These are phyloP conservation scores for Penaeus vannamei DNA, from an alignment of 1,140 invertebrate species.

Conservation along the genomic window DNA sequence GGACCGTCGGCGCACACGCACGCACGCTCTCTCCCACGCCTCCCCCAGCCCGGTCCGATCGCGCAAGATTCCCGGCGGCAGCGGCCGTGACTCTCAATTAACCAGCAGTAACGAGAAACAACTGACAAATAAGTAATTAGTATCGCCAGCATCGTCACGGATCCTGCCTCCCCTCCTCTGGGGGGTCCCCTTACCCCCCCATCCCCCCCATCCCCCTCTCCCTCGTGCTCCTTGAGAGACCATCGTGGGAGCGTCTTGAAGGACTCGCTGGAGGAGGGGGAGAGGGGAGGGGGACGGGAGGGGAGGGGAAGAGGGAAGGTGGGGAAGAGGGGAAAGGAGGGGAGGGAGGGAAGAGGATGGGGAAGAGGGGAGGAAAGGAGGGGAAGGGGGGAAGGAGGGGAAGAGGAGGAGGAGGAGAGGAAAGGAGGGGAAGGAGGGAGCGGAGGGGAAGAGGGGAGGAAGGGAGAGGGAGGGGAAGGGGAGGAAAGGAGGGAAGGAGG, in stretches of 20 bases:
- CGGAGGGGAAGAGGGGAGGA: no score
- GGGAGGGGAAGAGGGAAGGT: not conserved
- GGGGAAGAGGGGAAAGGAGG: not conserved
- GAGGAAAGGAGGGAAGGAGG: no score
- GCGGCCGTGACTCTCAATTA: not conserved
- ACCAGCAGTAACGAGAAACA: slow-evolving; percentile 14
- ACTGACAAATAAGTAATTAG: slow-evolving; percentile 18
- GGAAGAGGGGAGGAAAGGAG: not conserved
- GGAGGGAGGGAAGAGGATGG: not conserved
- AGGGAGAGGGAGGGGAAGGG: no score
- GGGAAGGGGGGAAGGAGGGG: not conserved
- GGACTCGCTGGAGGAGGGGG: not conserved
- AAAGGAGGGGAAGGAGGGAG: no score
- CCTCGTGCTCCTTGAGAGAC: slow-evolving; percentile 14
- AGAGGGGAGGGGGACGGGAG: not conserved
- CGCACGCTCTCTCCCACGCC: no score
- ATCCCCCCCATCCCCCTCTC: not conserved
- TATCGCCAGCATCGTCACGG: not conserved
- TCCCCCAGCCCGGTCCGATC: no score
- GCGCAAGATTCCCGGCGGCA: not conserved
- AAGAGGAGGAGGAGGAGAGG: not conserved
- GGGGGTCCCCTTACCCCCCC: not conserved
- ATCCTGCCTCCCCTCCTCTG: not conserved
- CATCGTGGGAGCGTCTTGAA: slow-evolving; percentile 9
- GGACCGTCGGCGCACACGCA: no score